Evolutionary conservation across 2,113 vertebrate species (phyloP), one percentile per base, ranked within the genome.

Genomic region (Rallus limicola): DNA sequence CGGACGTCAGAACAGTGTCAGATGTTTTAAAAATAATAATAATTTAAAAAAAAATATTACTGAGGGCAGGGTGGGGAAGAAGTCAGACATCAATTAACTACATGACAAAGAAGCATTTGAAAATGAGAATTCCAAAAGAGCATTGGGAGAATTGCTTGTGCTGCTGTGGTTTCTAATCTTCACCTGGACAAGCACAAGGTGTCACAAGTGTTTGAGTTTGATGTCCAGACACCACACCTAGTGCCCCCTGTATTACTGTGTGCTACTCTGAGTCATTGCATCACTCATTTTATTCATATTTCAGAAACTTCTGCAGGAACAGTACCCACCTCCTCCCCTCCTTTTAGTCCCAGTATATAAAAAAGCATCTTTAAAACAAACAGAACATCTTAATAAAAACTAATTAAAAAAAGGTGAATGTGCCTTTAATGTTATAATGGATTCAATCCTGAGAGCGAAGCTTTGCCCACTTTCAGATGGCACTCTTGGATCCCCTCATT

Each of bases 1-100:
- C 0, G 7, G 28, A 38, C 12, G 29, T 59, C 25, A 59, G 59
- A 90, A 38, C 16, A 24, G 13, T 7, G 16, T 13, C 15, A 86
- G 7, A 69, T 4, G 11, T 70, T 86, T 68, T 24, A 69, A 46
- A 38, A 52, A 88, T n/a, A 77, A 74, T 11, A 71, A 12, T 1
- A 2, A 70, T 78, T 69, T 77, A 16, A 6, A 42, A 44, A 44
- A 44, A 44, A 44, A 44, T 59, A 34, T 67, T 78, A 81, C n/a
- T 0, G 0, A 33, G 13, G 16, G 10, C 7, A 36, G 33, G 4
- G 13, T 19, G 13, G 36, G 24, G 38, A 60, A 19, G 34, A 80
- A 75, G 20, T 44, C 40, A 80, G 53, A 28, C 15, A 55, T 44
- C 28, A 29, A 62, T 26, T 76, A 92, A 46, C 34, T 42, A 36